Conservation (phyloP, 2,888 invertebrate species). For the Euclidia mi region DNA sequence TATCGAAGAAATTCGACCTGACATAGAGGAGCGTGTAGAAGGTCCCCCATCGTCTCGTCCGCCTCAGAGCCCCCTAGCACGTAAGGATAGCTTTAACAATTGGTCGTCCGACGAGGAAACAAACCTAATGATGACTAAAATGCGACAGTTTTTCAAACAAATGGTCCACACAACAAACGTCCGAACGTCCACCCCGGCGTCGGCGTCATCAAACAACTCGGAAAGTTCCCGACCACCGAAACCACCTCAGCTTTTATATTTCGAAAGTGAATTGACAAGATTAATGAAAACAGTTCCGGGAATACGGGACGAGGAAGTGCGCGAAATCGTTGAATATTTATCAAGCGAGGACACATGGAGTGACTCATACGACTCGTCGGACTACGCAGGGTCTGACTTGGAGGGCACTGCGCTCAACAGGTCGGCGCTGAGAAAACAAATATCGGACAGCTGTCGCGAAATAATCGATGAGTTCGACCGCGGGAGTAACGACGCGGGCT, state of each 20-base stretch:
- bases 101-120: slow-evolving; percentile 98
- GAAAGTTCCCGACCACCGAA: slow-evolving; percentile 92
- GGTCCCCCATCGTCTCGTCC: slow-evolving; percentile 87
- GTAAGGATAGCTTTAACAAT: slow-evolving; percentile 97
- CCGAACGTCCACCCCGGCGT: slow-evolving; percentile 87
- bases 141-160: slow-evolving; percentile 97
- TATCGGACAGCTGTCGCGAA: slow-evolving; percentile 96
- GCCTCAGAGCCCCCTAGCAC: slow-evolving; percentile 91
- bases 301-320: slow-evolving; percentile 96
- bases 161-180: slow-evolving; percentile 93
- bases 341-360: slow-evolving; percentile 98
- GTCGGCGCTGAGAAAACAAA: slow-evolving; percentile 94
- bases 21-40: slow-evolving; percentile 85
- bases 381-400: slow-evolving; percentile 96
- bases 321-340: slow-evolving; percentile 97
- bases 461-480: slow-evolving; percentile 97
- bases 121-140: slow-evolving; percentile 98
- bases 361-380: slow-evolving; percentile 97
- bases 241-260: slow-evolving; percentile 96
- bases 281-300: slow-evolving; percentile 98
- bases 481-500: slow-evolving; percentile 88
- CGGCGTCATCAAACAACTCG: slow-evolving; percentile 79
- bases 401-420: slow-evolving; percentile 92
- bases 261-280: slow-evolving; percentile 96
- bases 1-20: slow-evolving; percentile 90